Percentiles rank a stretch among this genome's conserved stretches.
phyloP scores from a whole-genome alignment of 1,140 invertebrate species.

The Pygmarrhopalites habei region DNA sequence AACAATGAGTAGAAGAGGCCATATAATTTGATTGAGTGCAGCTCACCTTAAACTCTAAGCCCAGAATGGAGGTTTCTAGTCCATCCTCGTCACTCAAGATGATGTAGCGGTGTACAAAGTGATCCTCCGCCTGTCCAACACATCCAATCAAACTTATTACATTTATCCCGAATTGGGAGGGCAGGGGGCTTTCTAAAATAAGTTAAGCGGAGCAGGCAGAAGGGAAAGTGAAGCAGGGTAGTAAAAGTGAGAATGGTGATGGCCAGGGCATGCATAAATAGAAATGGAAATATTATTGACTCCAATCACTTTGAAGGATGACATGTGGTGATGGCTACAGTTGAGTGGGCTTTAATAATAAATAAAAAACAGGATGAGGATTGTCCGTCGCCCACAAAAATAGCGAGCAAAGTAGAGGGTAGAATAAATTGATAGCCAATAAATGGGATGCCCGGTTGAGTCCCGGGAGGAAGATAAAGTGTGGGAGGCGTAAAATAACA shows the following conservation, averaged over 20 bases:
- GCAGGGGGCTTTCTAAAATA: too few relatives aligned
- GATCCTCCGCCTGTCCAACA: slow-evolving; percentile 47
- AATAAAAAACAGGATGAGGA: neutral
- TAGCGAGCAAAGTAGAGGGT: neutral
- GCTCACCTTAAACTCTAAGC: slow-evolving; percentile 56
- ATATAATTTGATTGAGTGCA: too few relatives aligned
- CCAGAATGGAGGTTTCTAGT: slow-evolving; percentile 62
- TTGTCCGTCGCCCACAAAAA: too few relatives aligned
- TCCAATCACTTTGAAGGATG: too few relatives aligned
- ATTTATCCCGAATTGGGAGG: too few relatives aligned
- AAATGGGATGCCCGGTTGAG: neutral
- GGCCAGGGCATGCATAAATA: too few relatives aligned
- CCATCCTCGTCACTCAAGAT: slow-evolving; percentile 53
- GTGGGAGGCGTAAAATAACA: slow-evolving; percentile 7
- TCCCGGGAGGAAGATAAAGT: slow-evolving; percentile 2
- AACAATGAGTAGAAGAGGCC: neutral
- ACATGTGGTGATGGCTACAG: too few relatives aligned
- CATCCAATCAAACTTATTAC: too few relatives aligned
- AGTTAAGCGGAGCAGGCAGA: neutral
- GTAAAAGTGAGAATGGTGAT: too few relatives aligned
- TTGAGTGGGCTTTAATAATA: too few relatives aligned
- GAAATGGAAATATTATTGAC: too few relatives aligned
- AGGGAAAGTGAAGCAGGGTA: too few relatives aligned
- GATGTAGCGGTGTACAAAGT: slow-evolving; percentile 50
- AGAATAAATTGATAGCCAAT: neutral